phyloP scores from a whole-genome alignment of 2,797 vertebrate genomes.

The Melanotaenia maccullochi region DNA sequence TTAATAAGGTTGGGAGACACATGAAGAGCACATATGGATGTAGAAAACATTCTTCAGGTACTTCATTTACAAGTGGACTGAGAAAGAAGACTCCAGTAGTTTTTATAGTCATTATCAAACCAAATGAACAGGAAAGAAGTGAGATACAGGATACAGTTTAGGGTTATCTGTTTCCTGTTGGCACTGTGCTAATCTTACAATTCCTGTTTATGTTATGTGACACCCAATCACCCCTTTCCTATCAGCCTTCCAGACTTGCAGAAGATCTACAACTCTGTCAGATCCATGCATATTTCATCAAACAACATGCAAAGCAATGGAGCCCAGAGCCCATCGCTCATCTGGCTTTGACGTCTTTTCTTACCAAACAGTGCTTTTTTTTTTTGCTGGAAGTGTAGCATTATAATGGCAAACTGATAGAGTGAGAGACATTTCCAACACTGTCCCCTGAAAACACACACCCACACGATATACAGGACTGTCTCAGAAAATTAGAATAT shows the following conservation, averaged over 20 bases:
- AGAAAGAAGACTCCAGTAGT: neutral
- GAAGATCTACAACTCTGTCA: conserved; percentile 50
- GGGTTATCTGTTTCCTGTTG: neutral
- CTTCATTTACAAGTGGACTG: conserved; percentile 4
- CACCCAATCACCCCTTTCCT: conserved; percentile 10
- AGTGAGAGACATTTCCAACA: conserved; percentile 1
- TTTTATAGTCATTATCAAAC: neutral
- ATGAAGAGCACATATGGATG: conserved; percentile 37
- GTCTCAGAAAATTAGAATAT: no score
- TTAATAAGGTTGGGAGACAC: conserved; percentile 53
- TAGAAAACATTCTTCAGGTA: conserved; percentile 13
- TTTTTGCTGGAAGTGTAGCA: conserved; percentile 28
- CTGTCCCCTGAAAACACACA: conserved; percentile 14
- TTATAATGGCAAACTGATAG: conserved; percentile 29
- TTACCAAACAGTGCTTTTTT: conserved; percentile 37
- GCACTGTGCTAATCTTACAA: conserved; percentile 27
- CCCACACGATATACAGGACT: neutral
- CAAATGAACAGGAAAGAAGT: neutral
- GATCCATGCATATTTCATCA: conserved; percentile 75
- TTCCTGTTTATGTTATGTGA: conserved; percentile 14
- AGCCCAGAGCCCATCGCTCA: conserved; percentile 52
- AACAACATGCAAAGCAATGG: conserved; percentile 51
- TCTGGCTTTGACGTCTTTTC: conserved; percentile 62
- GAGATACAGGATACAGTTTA: neutral
- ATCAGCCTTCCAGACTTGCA: conserved; percentile 4